Conservation (phyloP, 2,888 invertebrate species). For the Melangyna quadrimaculata region DNA sequence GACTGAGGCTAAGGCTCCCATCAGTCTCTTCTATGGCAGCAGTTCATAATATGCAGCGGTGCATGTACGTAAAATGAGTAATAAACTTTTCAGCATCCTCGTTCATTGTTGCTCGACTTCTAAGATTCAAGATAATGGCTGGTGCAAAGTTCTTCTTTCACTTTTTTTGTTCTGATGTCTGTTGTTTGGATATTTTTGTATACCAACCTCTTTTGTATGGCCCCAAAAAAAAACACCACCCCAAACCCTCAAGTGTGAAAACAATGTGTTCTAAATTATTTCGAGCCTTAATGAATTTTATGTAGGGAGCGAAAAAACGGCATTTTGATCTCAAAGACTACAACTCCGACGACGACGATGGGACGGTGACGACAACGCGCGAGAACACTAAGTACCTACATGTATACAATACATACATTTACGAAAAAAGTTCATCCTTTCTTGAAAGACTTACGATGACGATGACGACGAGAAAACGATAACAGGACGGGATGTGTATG, state of each 20-base stretch:
- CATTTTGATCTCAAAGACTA: conserved; percentile 49
- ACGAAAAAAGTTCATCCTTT: conserved; percentile 10
- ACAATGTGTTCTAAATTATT: conserved; percentile 65
- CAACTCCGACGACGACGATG: background rate
- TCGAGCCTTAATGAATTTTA: conserved; percentile 49
- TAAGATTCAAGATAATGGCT: conserved; percentile 45
- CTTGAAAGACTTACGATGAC: conserved; percentile 3
- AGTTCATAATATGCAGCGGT: background rate
- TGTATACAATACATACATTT: background rate
- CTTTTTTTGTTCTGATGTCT: conserved; percentile 1
- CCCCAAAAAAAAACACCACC: background rate
- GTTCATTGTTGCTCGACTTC: conserved; percentile 35
- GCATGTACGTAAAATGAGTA: conserved; percentile 58
- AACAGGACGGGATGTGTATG: background rate
- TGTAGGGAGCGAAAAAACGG: conserved; percentile 5
- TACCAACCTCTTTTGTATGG: background rate
- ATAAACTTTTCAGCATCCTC: conserved; percentile 53
- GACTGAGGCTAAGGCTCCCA: background rate
- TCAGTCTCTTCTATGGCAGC: background rate
- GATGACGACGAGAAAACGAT: background rate
- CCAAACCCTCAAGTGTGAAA: conserved; percentile 33
- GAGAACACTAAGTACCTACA: background rate
- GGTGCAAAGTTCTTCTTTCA: conserved; percentile 16
- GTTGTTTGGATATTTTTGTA: background rate
- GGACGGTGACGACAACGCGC: background rate